phyloP scores from a whole-genome alignment of 1,140 invertebrate genomes.

The Drosophila kanapiae region DNA sequence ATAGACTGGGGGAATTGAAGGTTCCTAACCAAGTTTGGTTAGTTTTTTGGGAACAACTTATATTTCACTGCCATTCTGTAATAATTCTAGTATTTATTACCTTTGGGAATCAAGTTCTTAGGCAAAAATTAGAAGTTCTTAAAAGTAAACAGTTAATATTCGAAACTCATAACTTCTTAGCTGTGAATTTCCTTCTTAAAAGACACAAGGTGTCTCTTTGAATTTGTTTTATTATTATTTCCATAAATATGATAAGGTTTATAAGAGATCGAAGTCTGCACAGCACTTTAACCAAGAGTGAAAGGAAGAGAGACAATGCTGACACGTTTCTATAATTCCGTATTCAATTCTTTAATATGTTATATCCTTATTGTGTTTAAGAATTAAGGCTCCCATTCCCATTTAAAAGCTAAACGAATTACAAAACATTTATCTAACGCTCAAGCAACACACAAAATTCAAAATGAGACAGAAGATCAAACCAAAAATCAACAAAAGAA shows the following conservation, averaged over 20 bases:
- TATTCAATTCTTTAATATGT: too few relatives aligned
- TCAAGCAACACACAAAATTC: conserved; percentile 53
- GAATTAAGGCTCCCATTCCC: conserved; percentile 7
- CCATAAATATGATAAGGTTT: neutral
- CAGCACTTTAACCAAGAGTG: too few relatives aligned
- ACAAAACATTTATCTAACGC: conserved; percentile 77
- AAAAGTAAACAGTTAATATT: too few relatives aligned
- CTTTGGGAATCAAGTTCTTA: too few relatives aligned
- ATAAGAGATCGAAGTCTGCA: too few relatives aligned
- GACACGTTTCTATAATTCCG: too few relatives aligned
- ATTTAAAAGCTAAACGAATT: conserved; percentile 70
- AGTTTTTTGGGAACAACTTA: too few relatives aligned
- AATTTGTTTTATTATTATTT: neutral
- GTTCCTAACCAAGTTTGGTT: too few relatives aligned
- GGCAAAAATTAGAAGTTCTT: too few relatives aligned
- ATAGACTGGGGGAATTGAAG: neutral
- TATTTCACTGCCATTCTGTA: neutral
- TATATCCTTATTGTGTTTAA: neutral
- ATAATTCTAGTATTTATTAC: neutral
- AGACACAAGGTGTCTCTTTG: neutral
- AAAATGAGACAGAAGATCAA: conserved; percentile 18
- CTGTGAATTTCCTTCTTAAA: neutral
- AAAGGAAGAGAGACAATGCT: too few relatives aligned
- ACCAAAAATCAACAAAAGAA: conserved; percentile 16
- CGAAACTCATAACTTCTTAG: too few relatives aligned